Base-by-base conservation (phyloP, 1,140 invertebrate species). In the Adelges cooleyi region DNA sequence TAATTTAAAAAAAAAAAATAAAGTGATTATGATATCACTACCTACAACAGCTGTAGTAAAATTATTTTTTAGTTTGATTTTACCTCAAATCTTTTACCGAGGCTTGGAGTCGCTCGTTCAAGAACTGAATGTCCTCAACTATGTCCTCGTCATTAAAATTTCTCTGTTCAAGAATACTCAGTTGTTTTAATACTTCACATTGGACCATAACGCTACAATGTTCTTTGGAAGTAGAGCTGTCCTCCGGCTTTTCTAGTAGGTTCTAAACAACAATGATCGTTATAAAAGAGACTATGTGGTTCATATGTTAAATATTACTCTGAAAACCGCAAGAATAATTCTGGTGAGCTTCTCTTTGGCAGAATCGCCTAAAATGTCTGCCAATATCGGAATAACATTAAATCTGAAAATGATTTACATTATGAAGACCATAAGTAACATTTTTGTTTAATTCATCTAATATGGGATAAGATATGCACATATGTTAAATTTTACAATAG, bases 111-210 rank as follows among this genome's bases (percentile, higher is more conserved):
- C 88, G 92, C 69, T 96, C 92, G 69, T 86, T 91, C 36, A 99
- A 78, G 74, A 88, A 99, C 72, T 94, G 89, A 38, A 98, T 87
- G 75, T 99, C 97, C 65, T 85, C 87, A 66, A 86, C 85, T 52
- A 99, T 89, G 74, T 99, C 97, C 73, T 95, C 92, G 75, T 99
- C 97, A 69, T 99, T 95, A 70, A 94, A 97, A 77, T 97, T 95
- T 69, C 92, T 82, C 74, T 95, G 91, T 69, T 95, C 90, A 44
- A 99, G 77, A 71, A 98, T 92, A 23, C 93, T 92, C 48, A 99
- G 77, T 71, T 98, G 92, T 77, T 99, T 99, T 69, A 98, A 74
- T 13, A 98, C 94, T 78, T 98, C 95, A 74, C 89, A 93, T 71
- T 96, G 93, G 1, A 97, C 94, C 95, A 99, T 98, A 25, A 93